Evolutionary conservation across 2,888 invertebrate genomes (phyloP), one percentile per base, ranked within the genome.

Genomic region (Erebia ligea): DNA sequence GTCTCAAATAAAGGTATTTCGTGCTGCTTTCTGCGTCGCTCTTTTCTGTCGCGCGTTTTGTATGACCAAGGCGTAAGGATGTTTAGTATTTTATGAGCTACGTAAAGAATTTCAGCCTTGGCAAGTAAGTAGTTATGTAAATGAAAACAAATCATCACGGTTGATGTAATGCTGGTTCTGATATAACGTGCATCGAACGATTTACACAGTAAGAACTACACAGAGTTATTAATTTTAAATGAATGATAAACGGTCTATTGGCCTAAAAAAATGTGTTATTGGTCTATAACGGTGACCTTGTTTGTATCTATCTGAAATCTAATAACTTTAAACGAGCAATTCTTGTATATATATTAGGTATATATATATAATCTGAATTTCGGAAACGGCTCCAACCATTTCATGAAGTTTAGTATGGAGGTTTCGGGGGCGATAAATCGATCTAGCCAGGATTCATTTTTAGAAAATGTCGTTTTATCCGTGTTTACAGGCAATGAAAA

Each of bases 91-190:
- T 15, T 21, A 21, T 45, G 19, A 19, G 10, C 13, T 13, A 21
- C 21, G 42, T 19, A 48, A 62, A 45, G 61, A 62, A 62, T 19
- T 45, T 45, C 45, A 62, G 19, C 61, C 61, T 62, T 62, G 61
- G 45, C 45, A 25, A 5, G 9, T 45, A 45, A 34, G 6, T 52
- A 21, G 40, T 40, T n/a, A 59, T 62, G 45, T 13, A 42, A 62
- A 62, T 45, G 42, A 42, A 59, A 42, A 42, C 40, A 59, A 40
- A 40, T 17, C 40, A n/a, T 40, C 52, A 17, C 52, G 17, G 9
- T 52, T 52, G 2, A 52, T 52, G 52, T 17, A 52, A 52, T 52
- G 17, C 52, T 17, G 52, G 8, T 52, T 52, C 52, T 52, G 17
- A 17, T 10, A 52, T 17, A 17, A 52, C 52, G 52, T 52, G 52